Conservation (phyloP, 2,113 vertebrate species). For the Indri indri region DNA sequence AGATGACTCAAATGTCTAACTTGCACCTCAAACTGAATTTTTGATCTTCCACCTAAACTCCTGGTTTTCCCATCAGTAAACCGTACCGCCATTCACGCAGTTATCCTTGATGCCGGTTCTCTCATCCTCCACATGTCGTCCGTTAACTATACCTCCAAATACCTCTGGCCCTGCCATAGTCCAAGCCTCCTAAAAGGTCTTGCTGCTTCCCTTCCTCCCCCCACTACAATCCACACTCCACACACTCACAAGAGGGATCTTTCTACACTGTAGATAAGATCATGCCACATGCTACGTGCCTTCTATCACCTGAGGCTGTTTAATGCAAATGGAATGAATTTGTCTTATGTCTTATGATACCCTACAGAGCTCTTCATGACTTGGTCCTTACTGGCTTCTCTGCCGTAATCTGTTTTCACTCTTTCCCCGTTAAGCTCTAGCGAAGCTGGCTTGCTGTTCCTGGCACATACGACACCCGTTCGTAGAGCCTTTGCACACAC, state of each 20-base stretch:
- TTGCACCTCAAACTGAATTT: not conserved
- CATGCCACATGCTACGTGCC: not conserved
- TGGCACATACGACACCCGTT: not conserved
- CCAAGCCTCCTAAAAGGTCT: not conserved
- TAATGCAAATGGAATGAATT: not conserved
- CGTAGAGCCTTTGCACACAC: not conserved
- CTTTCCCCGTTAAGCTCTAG: too few relatives aligned
- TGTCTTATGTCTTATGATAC: not conserved
- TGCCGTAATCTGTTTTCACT: not conserved
- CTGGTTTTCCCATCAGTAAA: not conserved
- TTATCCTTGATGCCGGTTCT: not conserved
- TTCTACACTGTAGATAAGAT: not conserved
- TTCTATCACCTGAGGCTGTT: not conserved
- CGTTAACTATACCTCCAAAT: not conserved
- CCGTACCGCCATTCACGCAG: not conserved
- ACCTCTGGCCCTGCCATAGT: not conserved
- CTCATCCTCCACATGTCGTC: not conserved
- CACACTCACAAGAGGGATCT: not conserved
- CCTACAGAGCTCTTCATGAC: not conserved
- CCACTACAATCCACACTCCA: not conserved
- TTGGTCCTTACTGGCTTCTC: not conserved
- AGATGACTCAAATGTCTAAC: not conserved
- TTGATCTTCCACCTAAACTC: not conserved
- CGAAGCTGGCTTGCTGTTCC: not conserved
- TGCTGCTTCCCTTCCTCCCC: not conserved